A percentile compares a stretch with the other conserved stretches of the same genome.
These are phyloP conservation scores for Drosophila oshimai DNA, from an alignment of 1,140 invertebrate genomes.

Conservation along the genomic window DNA sequence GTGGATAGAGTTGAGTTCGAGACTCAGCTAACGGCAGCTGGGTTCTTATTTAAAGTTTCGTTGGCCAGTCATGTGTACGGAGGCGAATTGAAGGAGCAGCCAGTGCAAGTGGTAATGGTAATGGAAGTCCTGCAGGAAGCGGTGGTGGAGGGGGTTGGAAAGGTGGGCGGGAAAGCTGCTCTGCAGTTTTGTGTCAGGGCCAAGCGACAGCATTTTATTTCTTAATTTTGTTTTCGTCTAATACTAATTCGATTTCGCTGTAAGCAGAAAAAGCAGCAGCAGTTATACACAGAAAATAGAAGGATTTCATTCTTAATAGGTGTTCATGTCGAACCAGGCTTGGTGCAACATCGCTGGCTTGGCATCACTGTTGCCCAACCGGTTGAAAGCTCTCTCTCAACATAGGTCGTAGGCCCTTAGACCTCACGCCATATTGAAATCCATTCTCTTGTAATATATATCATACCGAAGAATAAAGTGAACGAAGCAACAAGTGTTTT, in stretches of 20 bases:
- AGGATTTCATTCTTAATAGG: too few relatives aligned
- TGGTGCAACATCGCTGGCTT: too few relatives aligned
- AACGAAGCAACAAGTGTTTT: too few relatives aligned
- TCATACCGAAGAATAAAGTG: too few relatives aligned
- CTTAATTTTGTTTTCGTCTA: conserved; percentile 75
- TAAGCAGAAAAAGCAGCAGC: conserved; percentile 25
- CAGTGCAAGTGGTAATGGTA: conserved; percentile 40
- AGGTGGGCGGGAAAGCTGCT: not conserved
- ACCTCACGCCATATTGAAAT: too few relatives aligned
- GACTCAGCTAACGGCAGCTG: conserved; percentile 13
- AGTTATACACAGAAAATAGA: not conserved
- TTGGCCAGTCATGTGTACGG: conserved; percentile 72
- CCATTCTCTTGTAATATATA: too few relatives aligned
- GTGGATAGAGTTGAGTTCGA: conserved; percentile 11
- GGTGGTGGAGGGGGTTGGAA: not conserved
- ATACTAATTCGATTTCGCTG: conserved; percentile 77
- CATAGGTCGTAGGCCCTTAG: too few relatives aligned
- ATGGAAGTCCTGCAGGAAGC: conserved; percentile 13
- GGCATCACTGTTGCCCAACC: too few relatives aligned
- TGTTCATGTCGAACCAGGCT: too few relatives aligned
- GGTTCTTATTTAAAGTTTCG: conserved; percentile 69
- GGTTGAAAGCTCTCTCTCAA: too few relatives aligned
- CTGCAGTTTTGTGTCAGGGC: conserved; percentile 39
- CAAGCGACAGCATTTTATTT: conserved; percentile 62
- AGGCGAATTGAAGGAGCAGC: conserved; percentile 49